Conservation (phyloP, 2,888 invertebrate genomes). For the Meghimatium bilineatum region DNA sequence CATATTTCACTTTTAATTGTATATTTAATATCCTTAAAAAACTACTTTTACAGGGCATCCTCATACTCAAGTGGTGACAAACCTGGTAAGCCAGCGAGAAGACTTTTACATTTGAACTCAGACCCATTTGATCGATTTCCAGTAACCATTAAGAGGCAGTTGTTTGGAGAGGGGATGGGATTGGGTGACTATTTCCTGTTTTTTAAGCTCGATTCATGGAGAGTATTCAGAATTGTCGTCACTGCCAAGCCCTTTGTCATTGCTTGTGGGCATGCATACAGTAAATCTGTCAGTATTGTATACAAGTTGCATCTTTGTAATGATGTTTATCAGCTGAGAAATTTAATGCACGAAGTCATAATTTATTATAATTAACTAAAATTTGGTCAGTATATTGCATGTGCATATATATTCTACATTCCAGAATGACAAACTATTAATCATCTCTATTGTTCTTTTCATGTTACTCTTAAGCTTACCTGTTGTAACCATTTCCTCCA, state of each 20-base stretch:
- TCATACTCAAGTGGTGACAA: constrained; percentile 56
- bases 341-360: neutral
- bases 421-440: too few relatives aligned
- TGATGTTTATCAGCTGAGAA: neutral
- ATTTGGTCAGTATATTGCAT: too few relatives aligned
- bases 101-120: constrained; percentile 46
- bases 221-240: constrained; percentile 12
- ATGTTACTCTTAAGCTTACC: too few relatives aligned
- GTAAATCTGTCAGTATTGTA: neutral
- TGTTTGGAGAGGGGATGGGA: constrained; percentile 45
- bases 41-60: constrained; percentile 45
- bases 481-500: too few relatives aligned
- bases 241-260: neutral
- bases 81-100: constrained; percentile 47
- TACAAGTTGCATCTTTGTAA: neutral
- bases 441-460: too few relatives aligned
- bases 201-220: constrained; percentile 2
- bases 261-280: neutral
- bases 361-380: neutral
- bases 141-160: constrained; percentile 32
- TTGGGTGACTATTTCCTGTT: constrained; percentile 43
- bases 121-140: constrained; percentile 47
- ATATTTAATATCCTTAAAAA: too few relatives aligned
- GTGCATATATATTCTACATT: too few relatives aligned
- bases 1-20: neutral